Conservation (phyloP, 2,888 invertebrate genomes). For the Unio delphinus region DNA sequence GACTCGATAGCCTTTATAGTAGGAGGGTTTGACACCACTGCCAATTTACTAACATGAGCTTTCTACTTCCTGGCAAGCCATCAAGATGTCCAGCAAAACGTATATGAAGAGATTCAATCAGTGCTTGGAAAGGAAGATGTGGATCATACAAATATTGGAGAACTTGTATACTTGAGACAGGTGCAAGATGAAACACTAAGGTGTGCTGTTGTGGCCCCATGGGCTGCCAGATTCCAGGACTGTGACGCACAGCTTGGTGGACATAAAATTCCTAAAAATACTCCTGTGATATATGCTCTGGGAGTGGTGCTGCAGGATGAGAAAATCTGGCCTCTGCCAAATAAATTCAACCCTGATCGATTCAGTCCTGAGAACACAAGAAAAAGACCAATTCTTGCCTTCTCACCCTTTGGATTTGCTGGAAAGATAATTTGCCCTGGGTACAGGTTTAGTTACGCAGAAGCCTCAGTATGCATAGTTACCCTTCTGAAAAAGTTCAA, state of each 20-base stretch:
- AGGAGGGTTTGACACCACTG: slow-evolving; percentile 68
- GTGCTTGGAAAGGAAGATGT: slow-evolving; percentile 50
- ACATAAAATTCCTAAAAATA: slow-evolving; percentile 68
- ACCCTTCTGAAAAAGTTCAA: slow-evolving; percentile 61
- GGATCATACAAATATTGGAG: slow-evolving; percentile 38
- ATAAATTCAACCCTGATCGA: slow-evolving; percentile 68
- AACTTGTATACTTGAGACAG: slow-evolving; percentile 40
- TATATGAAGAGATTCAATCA: slow-evolving; percentile 58
- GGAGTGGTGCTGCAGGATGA: slow-evolving; percentile 66
- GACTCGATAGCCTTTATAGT: slow-evolving; percentile 55
- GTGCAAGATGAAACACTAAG: slow-evolving; percentile 69
- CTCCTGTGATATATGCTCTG: slow-evolving; percentile 71
- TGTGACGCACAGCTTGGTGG: slow-evolving; percentile 68
- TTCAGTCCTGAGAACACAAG: slow-evolving; percentile 56
- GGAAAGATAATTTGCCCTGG: slow-evolving; percentile 67
- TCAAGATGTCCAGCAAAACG: slow-evolving; percentile 64
- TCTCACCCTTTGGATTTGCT: slow-evolving; percentile 71
- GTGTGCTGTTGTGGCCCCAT: slow-evolving; percentile 67
- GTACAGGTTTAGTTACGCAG: slow-evolving; percentile 57
- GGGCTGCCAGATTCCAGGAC: slow-evolving; percentile 67
- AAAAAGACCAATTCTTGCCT: slow-evolving; percentile 51
- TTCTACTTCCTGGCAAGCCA: slow-evolving; percentile 69
- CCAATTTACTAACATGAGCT: slow-evolving; percentile 66
- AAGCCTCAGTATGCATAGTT: slow-evolving; percentile 55
- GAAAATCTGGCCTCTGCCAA: slow-evolving; percentile 62